phyloP scores from a whole-genome alignment of 2,797 vertebrate genomes.

The Masticophis lateralis region DNA sequence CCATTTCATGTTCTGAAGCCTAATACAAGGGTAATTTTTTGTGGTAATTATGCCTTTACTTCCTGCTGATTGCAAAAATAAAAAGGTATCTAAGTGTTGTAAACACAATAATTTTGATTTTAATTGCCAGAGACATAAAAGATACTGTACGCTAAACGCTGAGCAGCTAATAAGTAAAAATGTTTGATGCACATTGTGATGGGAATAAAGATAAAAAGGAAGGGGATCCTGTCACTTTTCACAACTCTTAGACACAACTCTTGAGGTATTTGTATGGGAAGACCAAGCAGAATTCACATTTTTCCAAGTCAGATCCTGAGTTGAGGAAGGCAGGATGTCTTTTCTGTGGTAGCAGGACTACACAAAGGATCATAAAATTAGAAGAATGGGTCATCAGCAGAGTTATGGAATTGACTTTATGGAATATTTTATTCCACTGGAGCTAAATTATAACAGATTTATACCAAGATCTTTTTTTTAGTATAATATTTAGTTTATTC shows the following conservation, averaged over 20 bases:
- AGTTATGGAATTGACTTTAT: background rate
- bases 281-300: background rate
- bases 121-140: constrained; percentile 1
- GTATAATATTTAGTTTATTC: background rate
- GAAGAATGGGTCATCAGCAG: background rate
- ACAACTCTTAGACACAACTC: background rate
- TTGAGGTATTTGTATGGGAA: background rate
- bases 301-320: background rate
- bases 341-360: background rate
- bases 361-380: background rate
- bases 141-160: background rate
- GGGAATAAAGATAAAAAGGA: background rate
- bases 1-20: constrained; percentile 20
- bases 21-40: constrained; percentile 8
- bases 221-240: background rate
- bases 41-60: constrained; percentile 3
- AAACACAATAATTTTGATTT: constrained; percentile 30
- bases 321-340: background rate
- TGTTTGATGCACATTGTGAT: background rate
- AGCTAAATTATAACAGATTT: background rate
- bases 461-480: background rate
- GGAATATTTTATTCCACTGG: background rate
- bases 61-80: constrained; percentile 2
- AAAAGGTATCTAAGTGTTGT: background rate
- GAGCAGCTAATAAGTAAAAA: constrained; percentile 7